These are phyloP conservation scores for Capitella teleta DNA, from an alignment of 1,140 invertebrate genomes.

Conservation along the genomic window DNA sequence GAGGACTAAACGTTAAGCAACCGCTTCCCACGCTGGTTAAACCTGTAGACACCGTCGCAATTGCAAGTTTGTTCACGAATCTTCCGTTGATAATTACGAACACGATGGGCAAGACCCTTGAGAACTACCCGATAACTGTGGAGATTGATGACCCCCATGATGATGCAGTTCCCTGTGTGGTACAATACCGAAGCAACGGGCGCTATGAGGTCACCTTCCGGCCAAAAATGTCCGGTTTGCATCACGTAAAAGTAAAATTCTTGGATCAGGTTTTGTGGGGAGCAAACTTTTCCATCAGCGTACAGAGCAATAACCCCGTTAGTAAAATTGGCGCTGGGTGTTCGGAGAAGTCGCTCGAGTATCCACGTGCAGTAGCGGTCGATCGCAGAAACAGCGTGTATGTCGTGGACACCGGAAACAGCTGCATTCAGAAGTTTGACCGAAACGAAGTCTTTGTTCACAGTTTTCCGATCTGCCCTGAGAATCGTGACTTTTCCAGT, in stretches of 20 bases:
- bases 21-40: slow-evolving; percentile 1
- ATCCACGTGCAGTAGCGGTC: slow-evolving; percentile 11
- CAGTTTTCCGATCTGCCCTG: slow-evolving; percentile 7
- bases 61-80: slow-evolving; percentile 1
- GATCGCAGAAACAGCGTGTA: slow-evolving; percentile 11
- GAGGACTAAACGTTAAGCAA: not conserved
- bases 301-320: slow-evolving; percentile 15
- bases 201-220: slow-evolving; percentile 6
- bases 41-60: not conserved
- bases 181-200: slow-evolving; percentile 5
- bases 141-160: slow-evolving; percentile 5
- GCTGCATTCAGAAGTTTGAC: slow-evolving; percentile 8
- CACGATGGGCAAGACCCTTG: not conserved
- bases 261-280: not conserved
- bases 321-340: slow-evolving; percentile 8
- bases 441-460: not conserved
- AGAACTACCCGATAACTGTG: slow-evolving; percentile 3
- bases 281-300: not conserved
- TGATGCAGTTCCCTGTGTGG: slow-evolving; percentile 3
- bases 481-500: not conserved
- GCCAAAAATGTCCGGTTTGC: slow-evolving; percentile 3
- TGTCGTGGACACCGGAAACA: slow-evolving; percentile 14
- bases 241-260: slow-evolving; percentile 6
- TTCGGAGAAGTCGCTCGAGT: slow-evolving; percentile 6
- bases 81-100: not conserved